Percentiles rank a stretch among this genome's conserved stretches.
Evolutionary conservation across 2,113 vertebrate species (phyloP).

Genomic region (Martes martes): DNA sequence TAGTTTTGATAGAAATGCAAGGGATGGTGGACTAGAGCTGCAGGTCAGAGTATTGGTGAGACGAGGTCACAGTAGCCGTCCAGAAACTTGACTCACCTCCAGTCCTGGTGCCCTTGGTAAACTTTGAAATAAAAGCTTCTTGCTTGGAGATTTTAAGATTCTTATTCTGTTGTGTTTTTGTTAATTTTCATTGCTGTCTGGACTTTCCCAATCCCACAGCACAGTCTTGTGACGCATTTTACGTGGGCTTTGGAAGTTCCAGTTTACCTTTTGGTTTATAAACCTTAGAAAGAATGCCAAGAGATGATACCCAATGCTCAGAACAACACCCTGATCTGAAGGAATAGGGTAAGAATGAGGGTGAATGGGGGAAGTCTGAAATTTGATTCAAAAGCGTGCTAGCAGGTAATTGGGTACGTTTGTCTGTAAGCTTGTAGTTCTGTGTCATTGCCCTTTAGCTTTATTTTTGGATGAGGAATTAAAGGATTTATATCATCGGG

Average conservation of each 20-base stretch:
- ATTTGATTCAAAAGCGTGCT: constrained; percentile 26
- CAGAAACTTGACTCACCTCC: background rate
- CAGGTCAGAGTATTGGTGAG: background rate
- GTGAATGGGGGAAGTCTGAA: background rate
- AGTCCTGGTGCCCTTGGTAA: background rate
- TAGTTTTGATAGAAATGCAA: background rate
- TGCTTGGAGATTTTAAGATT: background rate
- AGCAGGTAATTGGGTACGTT: background rate
- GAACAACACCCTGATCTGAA: constrained; percentile 14
- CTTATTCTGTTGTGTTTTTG: constrained; percentile 10
- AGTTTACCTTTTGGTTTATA: constrained; percentile 7
- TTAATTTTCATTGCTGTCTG: background rate
- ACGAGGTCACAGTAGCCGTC: background rate
- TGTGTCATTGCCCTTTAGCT: background rate
- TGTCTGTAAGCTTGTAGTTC: background rate
- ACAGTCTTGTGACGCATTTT: background rate
- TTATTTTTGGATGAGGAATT: constrained; percentile 39
- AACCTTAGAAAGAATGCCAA: background rate
- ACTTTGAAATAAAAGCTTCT: background rate
- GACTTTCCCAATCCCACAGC: background rate
- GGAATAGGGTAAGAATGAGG: background rate
- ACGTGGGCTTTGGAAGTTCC: background rate
- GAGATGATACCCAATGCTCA: background rate
- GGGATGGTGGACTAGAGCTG: background rate
- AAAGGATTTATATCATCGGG: background rate